phyloP scores from a whole-genome alignment of 2,797 vertebrate genomes.

The Pseudochaenichthys georgianus region DNA sequence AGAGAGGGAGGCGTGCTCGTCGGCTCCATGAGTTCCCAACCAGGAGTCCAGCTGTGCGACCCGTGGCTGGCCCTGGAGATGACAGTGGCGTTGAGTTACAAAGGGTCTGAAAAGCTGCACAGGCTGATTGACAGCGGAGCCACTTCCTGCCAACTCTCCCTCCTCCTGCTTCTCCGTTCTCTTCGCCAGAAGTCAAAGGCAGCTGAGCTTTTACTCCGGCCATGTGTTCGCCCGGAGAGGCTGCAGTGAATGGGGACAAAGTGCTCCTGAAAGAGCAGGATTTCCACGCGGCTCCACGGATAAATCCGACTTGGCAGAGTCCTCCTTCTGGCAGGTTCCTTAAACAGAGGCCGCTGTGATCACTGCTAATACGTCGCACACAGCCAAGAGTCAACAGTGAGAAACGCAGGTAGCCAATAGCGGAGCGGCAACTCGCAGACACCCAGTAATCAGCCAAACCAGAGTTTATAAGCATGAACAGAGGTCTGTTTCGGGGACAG shows the following conservation, averaged over 20 bases:
- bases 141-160: slow-evolving; percentile 72
- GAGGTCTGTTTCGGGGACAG: slow-evolving; percentile 64
- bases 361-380: slow-evolving; percentile 60
- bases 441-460: slow-evolving; percentile 72
- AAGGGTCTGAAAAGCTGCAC: slow-evolving; percentile 75
- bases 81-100: slow-evolving; percentile 79
- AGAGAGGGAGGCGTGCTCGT: slow-evolving; percentile 23
- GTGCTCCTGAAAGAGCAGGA: slow-evolving; percentile 72
- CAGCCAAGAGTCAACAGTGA: slow-evolving; percentile 67
- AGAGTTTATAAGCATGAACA: slow-evolving; percentile 60
- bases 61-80: slow-evolving; percentile 76
- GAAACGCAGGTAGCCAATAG: slow-evolving; percentile 70
- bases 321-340: slow-evolving; percentile 65
- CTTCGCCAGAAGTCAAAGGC: slow-evolving; percentile 69
- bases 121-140: slow-evolving; percentile 75
- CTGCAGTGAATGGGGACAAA: slow-evolving; percentile 75
- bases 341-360: slow-evolving; percentile 72
- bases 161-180: slow-evolving; percentile 70
- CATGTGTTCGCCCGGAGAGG: slow-evolving; percentile 73
- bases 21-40: slow-evolving; percentile 49
- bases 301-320: slow-evolving; percentile 66
- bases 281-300: slow-evolving; percentile 64
- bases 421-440: slow-evolving; percentile 55
- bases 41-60: slow-evolving; percentile 77
- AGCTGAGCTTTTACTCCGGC: slow-evolving; percentile 67